These are phyloP conservation scores for Planiliza haematocheilus DNA, from an alignment of 2,113 vertebrate species.

Conservation along the genomic window DNA sequence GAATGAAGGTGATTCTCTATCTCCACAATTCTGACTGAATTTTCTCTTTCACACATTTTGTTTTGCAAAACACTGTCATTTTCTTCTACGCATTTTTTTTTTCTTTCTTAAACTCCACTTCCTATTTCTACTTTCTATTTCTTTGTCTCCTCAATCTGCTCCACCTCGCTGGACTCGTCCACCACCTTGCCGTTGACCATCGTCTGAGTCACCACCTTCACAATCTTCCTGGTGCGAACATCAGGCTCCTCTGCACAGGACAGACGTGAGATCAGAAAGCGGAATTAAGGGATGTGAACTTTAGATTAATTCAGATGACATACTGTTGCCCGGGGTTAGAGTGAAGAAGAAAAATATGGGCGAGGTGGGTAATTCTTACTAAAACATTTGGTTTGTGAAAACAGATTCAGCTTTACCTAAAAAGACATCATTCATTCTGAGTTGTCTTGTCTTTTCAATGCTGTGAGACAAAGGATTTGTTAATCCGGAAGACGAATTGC, in stretches of 20 bases:
- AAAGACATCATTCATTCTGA: background rate
- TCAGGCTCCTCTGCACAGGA: conserved; percentile 81
- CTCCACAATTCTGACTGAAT: background rate
- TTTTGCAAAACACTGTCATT: background rate
- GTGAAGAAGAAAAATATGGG: background rate
- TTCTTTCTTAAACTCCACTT: too few relatives aligned
- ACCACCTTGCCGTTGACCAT: conserved; percentile 87
- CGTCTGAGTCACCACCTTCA: conserved; percentile 87
- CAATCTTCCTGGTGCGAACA: conserved; percentile 85
- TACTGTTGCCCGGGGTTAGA: background rate
- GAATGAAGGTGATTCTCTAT: background rate
- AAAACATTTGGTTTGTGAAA: background rate
- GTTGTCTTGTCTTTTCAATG: background rate
- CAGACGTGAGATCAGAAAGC: background rate
- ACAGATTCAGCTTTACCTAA: background rate
- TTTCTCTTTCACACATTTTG: background rate
- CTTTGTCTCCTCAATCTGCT: conserved; percentile 84
- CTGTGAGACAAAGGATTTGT: conserved; percentile 9
- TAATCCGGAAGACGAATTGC: conserved; percentile 9
- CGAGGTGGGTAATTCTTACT: background rate
- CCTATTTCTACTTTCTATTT: conserved; percentile 60
- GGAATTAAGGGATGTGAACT: background rate
- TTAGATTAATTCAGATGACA: background rate
- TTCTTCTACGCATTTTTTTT: background rate
- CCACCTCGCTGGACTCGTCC: conserved; percentile 85